phyloP scores from a whole-genome alignment of 2,888 invertebrate species.

The Boloria selene region DNA sequence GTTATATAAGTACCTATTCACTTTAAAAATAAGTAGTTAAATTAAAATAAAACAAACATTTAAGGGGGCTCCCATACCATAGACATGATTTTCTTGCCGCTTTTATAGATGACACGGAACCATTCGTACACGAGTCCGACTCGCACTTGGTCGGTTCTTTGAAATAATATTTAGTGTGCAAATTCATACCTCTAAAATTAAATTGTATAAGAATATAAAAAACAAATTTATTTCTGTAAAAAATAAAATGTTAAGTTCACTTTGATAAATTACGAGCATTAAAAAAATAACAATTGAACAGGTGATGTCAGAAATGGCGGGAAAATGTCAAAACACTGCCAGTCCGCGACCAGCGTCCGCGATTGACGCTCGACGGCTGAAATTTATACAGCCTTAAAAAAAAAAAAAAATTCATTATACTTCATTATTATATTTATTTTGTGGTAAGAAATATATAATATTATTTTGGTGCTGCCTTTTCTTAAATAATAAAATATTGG shows the following conservation, averaged over 20 bases:
- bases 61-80: too few species aligned
- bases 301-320: slow-evolving; percentile 30
- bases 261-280: neutral
- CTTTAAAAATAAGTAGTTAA: too few species aligned
- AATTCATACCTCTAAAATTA: neutral
- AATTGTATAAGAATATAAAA: neutral
- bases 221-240: neutral
- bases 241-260: neutral
- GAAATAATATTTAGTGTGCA: too few species aligned
- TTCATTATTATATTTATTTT: neutral
- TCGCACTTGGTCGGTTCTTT: too few species aligned
- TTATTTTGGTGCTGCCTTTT: neutral
- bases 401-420: neutral
- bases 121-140: too few species aligned
- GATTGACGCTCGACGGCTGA: slow-evolving; percentile 9
- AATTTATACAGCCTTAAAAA: slow-evolving; percentile 10
- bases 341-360: slow-evolving; percentile 21
- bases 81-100: too few species aligned
- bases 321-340: slow-evolving; percentile 32
- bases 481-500: too few species aligned
- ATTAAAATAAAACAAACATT: too few species aligned
- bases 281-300: slow-evolving; percentile 8
- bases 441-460: neutral
- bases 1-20: too few species aligned
- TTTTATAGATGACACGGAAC: too few species aligned